Conservation (phyloP, 1,140 invertebrate species). For the Pantala flavescens region DNA sequence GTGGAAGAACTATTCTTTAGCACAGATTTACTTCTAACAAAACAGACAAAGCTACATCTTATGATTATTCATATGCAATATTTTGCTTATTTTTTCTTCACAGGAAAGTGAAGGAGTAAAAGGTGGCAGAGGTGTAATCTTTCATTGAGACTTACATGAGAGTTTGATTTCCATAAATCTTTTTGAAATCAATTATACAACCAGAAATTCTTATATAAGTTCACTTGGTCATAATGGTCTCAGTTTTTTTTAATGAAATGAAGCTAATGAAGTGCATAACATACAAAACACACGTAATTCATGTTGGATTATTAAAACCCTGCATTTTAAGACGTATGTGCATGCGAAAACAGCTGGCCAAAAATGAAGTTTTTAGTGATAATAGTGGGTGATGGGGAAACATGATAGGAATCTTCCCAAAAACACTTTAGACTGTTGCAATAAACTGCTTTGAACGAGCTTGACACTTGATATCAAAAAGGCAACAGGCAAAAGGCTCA, state of each 20-base stretch:
- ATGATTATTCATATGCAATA: neutral
- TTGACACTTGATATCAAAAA: neutral
- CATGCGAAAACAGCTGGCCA: neutral
- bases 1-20: neutral
- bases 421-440: neutral
- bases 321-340: neutral
- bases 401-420: neutral
- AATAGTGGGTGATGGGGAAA: neutral
- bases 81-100: neutral
- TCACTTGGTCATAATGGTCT: neutral
- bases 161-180: too few species aligned
- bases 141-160: too few species aligned
- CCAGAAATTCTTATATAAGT: neutral
- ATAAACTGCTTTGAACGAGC: neutral
- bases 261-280: neutral
- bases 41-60: conserved; percentile 2
- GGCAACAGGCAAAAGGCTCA: neutral
- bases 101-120: neutral
- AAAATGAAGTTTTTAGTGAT: neutral
- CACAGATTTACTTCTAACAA: neutral
- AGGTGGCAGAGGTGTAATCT: too few species aligned
- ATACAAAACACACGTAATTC: neutral
- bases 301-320: neutral
- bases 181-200: too few species aligned
- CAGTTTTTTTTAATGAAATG: neutral